Evolutionary conservation across 2,888 invertebrate genomes (phyloP).

Genomic region (Phyllotreta striolata): DNA sequence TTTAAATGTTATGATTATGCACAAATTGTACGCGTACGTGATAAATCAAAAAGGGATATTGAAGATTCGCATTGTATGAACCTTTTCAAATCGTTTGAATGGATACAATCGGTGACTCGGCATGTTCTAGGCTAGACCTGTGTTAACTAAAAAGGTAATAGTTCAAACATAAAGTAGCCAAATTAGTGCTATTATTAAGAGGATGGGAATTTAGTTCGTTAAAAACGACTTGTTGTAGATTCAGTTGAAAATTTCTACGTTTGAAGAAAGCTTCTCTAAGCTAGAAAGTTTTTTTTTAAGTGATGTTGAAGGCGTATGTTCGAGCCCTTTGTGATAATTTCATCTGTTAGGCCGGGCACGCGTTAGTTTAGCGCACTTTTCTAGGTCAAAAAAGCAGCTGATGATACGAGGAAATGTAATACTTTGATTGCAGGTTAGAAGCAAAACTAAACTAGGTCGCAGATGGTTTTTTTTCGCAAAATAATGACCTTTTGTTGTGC

Average conservation of each 20-base stretch:
- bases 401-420: conserved; percentile 44
- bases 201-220: conserved; percentile 22
- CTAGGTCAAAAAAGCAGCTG: conserved; percentile 35
- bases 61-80: conserved; percentile 35
- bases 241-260: background rate
- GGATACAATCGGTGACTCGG: conserved; percentile 34
- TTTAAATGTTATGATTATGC: conserved; percentile 46
- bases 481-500: conserved; percentile 8
- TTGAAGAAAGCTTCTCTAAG: no score
- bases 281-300: background rate
- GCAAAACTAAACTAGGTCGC: conserved; percentile 39
- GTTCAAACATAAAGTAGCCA: conserved; percentile 19
- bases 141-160: conserved; percentile 18
- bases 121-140: conserved; percentile 29
- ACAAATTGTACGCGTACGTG: conserved; percentile 43
- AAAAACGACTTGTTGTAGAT: conserved; percentile 21
- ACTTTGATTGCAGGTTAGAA: conserved; percentile 39
- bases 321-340: conserved; percentile 14
- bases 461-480: conserved; percentile 41
- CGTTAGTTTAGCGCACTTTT: conserved; percentile 40
- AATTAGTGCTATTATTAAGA: conserved; percentile 22
- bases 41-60: conserved; percentile 39
- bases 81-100: conserved; percentile 29
- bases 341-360: conserved; percentile 33
- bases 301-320: conserved; percentile 14